These are phyloP conservation scores for Caerostris extrusa DNA, from an alignment of 1,140 invertebrate genomes.

Conservation along the genomic window DNA sequence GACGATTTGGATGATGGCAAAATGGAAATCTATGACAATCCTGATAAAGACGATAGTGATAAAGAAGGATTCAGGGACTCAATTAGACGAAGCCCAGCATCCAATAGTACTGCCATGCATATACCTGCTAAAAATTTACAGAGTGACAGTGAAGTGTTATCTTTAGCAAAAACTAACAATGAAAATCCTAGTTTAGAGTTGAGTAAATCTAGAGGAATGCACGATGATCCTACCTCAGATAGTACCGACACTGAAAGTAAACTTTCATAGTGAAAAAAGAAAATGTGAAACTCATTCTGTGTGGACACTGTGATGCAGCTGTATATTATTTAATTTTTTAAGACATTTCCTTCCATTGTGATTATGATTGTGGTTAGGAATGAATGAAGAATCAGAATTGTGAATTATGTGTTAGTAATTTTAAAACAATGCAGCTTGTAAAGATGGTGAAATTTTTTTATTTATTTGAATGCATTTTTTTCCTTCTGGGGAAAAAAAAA, in stretches of 20 bases:
- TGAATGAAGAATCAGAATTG: constrained; percentile 59
- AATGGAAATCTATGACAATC: constrained; percentile 73
- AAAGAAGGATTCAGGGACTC: constrained; percentile 73
- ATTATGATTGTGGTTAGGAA: constrained; percentile 77
- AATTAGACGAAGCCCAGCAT: not conserved
- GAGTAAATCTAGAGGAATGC: constrained; percentile 76
- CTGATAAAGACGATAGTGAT: constrained; percentile 72
- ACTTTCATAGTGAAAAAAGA: constrained; percentile 73
- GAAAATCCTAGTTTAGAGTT: constrained; percentile 72
- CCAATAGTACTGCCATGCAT: not conserved
- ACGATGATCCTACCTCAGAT: constrained; percentile 78
- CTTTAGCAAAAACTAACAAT: constrained; percentile 71
- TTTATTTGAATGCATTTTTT: constrained; percentile 73
- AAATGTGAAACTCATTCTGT: constrained; percentile 50
- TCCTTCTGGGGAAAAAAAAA: constrained; percentile 1
- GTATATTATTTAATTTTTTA: constrained; percentile 76
- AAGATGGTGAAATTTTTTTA: constrained; percentile 61
- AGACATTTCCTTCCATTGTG: constrained; percentile 75
- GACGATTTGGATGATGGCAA: constrained; percentile 78
- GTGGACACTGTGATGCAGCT: constrained; percentile 77
- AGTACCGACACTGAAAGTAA: constrained; percentile 77
- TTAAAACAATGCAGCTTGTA: constrained; percentile 54
- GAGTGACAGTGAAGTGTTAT: constrained; percentile 66
- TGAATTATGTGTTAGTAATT: constrained; percentile 60
- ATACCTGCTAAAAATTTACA: constrained; percentile 35